Evolutionary conservation across 2,113 vertebrate genomes (phyloP).

Genomic region (Epinephelus lanceolatus): DNA sequence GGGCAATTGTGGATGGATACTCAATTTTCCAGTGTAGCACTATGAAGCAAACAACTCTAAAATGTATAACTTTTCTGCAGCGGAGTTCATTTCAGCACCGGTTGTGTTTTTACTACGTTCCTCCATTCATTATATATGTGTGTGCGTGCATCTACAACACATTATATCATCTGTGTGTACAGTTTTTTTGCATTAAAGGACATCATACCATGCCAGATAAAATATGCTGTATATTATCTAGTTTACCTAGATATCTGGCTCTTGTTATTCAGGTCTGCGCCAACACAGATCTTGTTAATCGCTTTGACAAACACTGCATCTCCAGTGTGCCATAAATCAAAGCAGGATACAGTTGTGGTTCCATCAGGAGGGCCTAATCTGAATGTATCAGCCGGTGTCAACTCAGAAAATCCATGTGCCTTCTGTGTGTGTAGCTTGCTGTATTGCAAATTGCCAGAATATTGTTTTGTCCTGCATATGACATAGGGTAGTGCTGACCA

Average conservation of each 20-base stretch:
- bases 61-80: constrained; percentile 9
- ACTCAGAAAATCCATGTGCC: constrained; percentile 70
- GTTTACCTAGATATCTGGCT: constrained; percentile 54
- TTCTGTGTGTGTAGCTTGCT: constrained; percentile 51
- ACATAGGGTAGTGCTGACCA: constrained; percentile 35
- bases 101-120: neutral
- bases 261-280: constrained; percentile 68
- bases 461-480: constrained; percentile 40
- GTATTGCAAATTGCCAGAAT: constrained; percentile 39
- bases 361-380: constrained; percentile 70
- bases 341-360: constrained; percentile 70
- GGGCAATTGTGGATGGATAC: constrained; percentile 48
- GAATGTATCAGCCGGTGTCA: constrained; percentile 70
- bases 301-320: constrained; percentile 75
- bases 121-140: neutral
- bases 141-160: neutral
- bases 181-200: constrained; percentile 24
- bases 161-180: neutral
- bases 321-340: constrained; percentile 68
- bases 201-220: constrained; percentile 20
- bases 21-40: constrained; percentile 39
- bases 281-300: constrained; percentile 75
- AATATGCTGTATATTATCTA: constrained; percentile 39
- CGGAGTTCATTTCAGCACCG: constrained; percentile 2
- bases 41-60: constrained; percentile 25